A percentile compares a stretch with the other conserved stretches of the same genome.
Conservation (phyloP, 2,113 vertebrate species). For the Amphiprion percula region DNA sequence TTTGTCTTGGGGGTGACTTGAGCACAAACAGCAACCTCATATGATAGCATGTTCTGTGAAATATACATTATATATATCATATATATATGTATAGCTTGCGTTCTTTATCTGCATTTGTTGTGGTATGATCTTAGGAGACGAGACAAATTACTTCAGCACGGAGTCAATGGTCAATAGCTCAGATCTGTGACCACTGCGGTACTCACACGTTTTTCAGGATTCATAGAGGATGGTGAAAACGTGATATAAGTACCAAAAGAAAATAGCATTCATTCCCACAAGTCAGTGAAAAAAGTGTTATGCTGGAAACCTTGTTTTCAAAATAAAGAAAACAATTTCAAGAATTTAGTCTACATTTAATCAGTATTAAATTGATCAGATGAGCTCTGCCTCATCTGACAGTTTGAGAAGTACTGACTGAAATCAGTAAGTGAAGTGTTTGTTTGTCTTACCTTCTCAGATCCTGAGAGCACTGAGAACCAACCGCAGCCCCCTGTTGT, state of each 20-base stretch:
- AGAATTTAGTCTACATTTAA: not conserved
- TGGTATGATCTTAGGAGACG: not conserved
- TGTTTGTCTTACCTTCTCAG: slow-evolving; percentile 51
- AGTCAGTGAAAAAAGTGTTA: not conserved
- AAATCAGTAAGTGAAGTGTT: not conserved
- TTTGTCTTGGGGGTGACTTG: not conserved
- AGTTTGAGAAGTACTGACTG: not conserved
- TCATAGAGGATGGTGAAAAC: too few species aligned
- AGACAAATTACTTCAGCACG: slow-evolving; percentile 1
- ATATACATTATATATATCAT: slow-evolving; percentile 3
- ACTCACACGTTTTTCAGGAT: too few species aligned
- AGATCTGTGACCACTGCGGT: not conserved
- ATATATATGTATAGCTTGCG: not conserved
- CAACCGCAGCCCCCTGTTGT: not conserved
- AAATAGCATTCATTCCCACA: too few species aligned
- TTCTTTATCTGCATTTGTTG: slow-evolving; percentile 21
- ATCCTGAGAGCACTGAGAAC: slow-evolving; percentile 4
- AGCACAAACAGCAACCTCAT: slow-evolving; percentile 13
- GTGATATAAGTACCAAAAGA: too few species aligned
- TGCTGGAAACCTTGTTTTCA: not conserved
- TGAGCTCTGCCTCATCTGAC: not conserved
- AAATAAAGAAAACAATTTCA: not conserved
- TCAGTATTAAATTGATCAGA: not conserved
- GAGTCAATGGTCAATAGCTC: not conserved
- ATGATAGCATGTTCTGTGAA: slow-evolving; percentile 13